Evolutionary conservation across 2,113 vertebrate species (phyloP).

Genomic region (Polypterus bichir): DNA sequence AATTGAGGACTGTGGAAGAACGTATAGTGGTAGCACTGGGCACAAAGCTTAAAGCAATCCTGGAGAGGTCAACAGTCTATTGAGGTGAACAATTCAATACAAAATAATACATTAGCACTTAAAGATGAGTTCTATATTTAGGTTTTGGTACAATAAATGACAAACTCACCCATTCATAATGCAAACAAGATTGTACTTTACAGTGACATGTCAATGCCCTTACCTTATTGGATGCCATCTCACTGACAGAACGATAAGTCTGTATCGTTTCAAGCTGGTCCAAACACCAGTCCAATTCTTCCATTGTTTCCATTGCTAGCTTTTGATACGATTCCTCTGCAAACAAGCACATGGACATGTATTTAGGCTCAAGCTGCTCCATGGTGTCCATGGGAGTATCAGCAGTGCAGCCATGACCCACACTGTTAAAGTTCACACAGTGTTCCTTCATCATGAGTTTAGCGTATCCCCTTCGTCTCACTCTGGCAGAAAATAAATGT

Average conservation of each 20-base stretch:
- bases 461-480: constrained; percentile 27
- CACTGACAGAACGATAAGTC: constrained; percentile 94
- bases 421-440: constrained; percentile 39
- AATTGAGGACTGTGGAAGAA: too few species aligned
- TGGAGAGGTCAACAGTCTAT: too few species aligned
- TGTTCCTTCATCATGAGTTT: constrained; percentile 58
- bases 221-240: constrained; percentile 99
- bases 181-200: neutral
- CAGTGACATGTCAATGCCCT: constrained; percentile 15
- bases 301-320: constrained; percentile 94
- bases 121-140: too few species aligned
- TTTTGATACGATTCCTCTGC: constrained; percentile 97
- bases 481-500: constrained; percentile 29
- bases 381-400: constrained; percentile 43
- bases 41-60: too few species aligned
- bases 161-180: neutral
- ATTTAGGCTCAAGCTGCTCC: constrained; percentile 52
- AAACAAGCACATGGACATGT: constrained; percentile 70
- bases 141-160: too few species aligned
- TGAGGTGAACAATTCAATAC: too few species aligned
- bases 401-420: constrained; percentile 25
- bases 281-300: constrained; percentile 96
- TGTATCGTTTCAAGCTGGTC: constrained; percentile 97
- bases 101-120: too few species aligned
- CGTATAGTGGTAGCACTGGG: too few species aligned